phyloP scores from a whole-genome alignment of 2,797 vertebrate species.

The Siniperca scherzeri region DNA sequence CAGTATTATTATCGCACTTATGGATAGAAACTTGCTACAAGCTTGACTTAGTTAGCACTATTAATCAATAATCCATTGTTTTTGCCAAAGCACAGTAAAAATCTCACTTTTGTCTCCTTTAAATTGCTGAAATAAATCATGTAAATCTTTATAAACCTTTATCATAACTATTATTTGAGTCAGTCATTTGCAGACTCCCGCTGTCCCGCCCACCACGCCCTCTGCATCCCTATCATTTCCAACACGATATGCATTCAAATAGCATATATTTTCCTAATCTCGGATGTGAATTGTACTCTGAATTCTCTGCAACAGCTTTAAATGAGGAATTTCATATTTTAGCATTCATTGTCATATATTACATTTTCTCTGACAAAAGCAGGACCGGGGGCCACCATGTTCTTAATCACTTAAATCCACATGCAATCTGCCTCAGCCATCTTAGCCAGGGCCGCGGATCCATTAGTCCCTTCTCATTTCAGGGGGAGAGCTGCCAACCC shows the following conservation, averaged over 20 bases:
- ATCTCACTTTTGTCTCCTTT: conserved; percentile 1
- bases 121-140: conserved; percentile 36
- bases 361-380: conserved; percentile 69
- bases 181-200: background rate
- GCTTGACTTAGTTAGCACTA: conserved; percentile 28
- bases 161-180: background rate
- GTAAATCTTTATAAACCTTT: conserved; percentile 1
- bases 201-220: background rate
- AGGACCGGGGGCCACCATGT: conserved; percentile 50
- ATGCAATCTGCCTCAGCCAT: conserved; percentile 79
- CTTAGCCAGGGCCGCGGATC: conserved; percentile 71
- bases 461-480: conserved; percentile 79
- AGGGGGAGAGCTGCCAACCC: conserved; percentile 65
- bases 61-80: conserved; percentile 40
- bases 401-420: conserved; percentile 81
- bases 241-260: conserved; percentile 25
- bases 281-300: background rate
- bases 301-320: conserved; percentile 36
- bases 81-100: background rate
- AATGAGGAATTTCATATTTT: conserved; percentile 69
- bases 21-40: conserved; percentile 1
- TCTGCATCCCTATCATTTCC: conserved; percentile 3
- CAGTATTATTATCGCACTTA: background rate
- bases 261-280: conserved; percentile 42
- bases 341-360: conserved; percentile 76